These are phyloP conservation scores for Pangasianodon hypophthalmus DNA, from an alignment of 2,113 vertebrate genomes.

Conservation along the genomic window DNA sequence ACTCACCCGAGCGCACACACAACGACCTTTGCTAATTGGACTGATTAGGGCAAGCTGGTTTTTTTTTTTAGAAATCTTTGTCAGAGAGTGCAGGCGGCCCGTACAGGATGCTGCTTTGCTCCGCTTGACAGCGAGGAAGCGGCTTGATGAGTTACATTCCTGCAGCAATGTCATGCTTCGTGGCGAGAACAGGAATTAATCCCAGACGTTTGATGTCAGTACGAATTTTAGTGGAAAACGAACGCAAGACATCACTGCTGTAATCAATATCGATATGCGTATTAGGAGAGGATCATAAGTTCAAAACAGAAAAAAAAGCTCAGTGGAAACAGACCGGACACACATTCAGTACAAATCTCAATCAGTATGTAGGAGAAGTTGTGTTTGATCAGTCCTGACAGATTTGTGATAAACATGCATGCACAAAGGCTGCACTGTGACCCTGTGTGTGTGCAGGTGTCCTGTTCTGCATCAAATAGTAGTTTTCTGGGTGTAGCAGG, in stretches of 20 bases:
- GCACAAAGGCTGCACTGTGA: neutral
- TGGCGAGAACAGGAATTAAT: slow-evolving; percentile 42
- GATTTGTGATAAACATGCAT: neutral
- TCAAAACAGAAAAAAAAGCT: slow-evolving; percentile 15
- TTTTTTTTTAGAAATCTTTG: slow-evolving; percentile 75
- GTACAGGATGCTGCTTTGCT: slow-evolving; percentile 53
- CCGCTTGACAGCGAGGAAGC: slow-evolving; percentile 61
- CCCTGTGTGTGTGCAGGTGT: neutral
- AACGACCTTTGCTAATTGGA: slow-evolving; percentile 87
- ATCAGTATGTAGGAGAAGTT: neutral
- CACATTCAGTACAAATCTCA: neutral
- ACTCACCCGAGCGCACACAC: slow-evolving; percentile 83
- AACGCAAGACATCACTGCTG: slow-evolving; percentile 13
- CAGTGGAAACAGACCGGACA: slow-evolving; percentile 3
- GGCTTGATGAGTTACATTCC: slow-evolving; percentile 71
- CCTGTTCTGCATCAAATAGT: neutral
- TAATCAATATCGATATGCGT: slow-evolving; percentile 33
- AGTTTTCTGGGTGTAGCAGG: neutral
- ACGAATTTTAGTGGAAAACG: slow-evolving; percentile 27
- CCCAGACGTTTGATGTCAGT: slow-evolving; percentile 47
- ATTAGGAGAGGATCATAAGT: slow-evolving; percentile 8
- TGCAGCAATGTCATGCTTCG: slow-evolving; percentile 57
- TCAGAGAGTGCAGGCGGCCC: slow-evolving; percentile 61
- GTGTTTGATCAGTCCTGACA: neutral
- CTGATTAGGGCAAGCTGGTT: slow-evolving; percentile 96